phyloP scores from a whole-genome alignment of 2,888 invertebrate genomes.

The Agrochola macilenta region DNA sequence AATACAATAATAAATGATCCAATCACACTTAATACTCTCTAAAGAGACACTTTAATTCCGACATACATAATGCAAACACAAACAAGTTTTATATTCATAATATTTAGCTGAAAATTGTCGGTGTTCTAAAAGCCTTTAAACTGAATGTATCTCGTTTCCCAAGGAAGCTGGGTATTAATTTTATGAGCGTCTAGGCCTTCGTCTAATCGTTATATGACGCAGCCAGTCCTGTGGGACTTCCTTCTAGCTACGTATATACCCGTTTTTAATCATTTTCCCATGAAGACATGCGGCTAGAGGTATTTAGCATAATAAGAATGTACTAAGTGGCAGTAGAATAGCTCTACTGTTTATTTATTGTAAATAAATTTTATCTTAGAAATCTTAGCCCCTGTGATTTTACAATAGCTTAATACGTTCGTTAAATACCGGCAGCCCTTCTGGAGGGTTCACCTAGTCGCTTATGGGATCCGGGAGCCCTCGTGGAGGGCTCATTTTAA shows the following conservation, averaged over 20 bases:
- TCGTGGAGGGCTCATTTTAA: too few species aligned
- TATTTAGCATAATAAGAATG: conserved; percentile 43
- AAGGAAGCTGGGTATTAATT: conserved; percentile 62
- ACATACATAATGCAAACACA: neutral
- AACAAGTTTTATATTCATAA: conserved; percentile 29
- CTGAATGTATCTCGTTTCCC: conserved; percentile 48
- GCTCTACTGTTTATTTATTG: neutral
- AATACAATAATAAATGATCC: neutral
- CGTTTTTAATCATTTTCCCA: conserved; percentile 63
- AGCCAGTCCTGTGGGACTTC: conserved; percentile 59
- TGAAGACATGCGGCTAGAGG: conserved; percentile 37
- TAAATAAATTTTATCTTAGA: too few species aligned
- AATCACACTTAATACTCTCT: neutral
- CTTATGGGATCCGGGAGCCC: too few species aligned
- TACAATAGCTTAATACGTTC: neutral
- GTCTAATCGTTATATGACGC: conserved; percentile 62
- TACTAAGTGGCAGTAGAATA: conserved; percentile 15
- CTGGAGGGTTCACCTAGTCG: too few species aligned
- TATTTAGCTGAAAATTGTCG: conserved; percentile 8
- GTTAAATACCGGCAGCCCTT: too few species aligned
- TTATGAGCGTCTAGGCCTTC: conserved; percentile 50
- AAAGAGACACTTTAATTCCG: conserved; percentile 2
- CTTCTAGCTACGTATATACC: conserved; percentile 51
- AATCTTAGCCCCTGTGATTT: neutral
- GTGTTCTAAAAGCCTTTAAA: conserved; percentile 20